phyloP scores from a whole-genome alignment of 2,113 vertebrate genomes.

The Arenaria interpres region DNA sequence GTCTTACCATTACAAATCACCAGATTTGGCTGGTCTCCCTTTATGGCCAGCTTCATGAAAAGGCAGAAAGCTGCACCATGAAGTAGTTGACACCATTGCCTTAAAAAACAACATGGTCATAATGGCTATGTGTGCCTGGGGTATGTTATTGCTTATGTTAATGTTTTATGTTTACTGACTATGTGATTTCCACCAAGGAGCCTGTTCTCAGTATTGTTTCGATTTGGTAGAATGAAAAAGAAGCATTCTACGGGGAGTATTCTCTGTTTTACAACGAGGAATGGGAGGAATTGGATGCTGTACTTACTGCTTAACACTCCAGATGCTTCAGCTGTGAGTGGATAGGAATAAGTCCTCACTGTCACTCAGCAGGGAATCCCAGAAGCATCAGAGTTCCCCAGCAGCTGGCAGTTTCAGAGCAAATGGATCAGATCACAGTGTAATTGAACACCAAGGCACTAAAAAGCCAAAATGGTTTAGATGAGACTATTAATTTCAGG shows the following conservation, averaged over 20 bases:
- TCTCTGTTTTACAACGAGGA: neutral
- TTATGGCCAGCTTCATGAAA: neutral
- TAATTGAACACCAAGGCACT: conserved; percentile 36
- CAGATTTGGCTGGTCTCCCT: neutral
- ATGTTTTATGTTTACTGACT: neutral
- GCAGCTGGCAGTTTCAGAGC: conserved; percentile 22
- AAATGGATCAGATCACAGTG: neutral
- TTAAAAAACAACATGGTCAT: neutral
- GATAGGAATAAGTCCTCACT: neutral
- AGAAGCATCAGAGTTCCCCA: neutral
- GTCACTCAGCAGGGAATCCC: conserved; percentile 31
- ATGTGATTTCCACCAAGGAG: neutral
- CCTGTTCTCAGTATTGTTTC: neutral
- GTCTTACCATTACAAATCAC: neutral
- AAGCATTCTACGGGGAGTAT: neutral
- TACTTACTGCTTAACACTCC: conserved; percentile 31
- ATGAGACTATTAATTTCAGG: conserved; percentile 36
- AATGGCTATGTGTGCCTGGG: neutral
- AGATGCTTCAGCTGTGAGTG: neutral
- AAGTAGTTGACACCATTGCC: neutral
- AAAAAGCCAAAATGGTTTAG: conserved; percentile 24
- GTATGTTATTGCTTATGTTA: neutral
- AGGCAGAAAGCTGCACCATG: neutral
- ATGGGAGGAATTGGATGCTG: neutral
- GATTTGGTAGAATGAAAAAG: neutral